Conservation (phyloP, 2,888 invertebrate genomes). For the Nudaria mundana region DNA sequence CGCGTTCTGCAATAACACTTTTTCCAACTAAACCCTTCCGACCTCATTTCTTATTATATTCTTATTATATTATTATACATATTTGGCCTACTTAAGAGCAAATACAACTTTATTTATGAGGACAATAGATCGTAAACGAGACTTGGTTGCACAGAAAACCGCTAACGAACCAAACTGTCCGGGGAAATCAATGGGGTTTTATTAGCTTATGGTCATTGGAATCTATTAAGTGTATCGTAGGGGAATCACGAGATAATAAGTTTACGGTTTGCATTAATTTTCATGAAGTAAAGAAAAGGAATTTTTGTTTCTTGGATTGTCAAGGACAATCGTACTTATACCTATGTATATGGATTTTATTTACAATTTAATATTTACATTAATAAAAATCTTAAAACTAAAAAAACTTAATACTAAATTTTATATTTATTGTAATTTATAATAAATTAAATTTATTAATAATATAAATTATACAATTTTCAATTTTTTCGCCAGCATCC, state of each 20-base stretch:
- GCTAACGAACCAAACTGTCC: constrained; percentile 59
- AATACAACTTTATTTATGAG: constrained; percentile 44
- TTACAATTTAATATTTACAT: too few relatives aligned
- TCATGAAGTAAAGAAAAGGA: neutral
- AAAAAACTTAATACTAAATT: too few relatives aligned
- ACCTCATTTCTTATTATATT: constrained; percentile 1
- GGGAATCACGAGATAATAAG: constrained; percentile 32
- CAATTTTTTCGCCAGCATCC: too few relatives aligned
- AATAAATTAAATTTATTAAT: too few relatives aligned
- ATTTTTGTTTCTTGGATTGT: too few relatives aligned
- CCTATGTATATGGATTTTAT: too few relatives aligned
- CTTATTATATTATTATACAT: too few relatives aligned
- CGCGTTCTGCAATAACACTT: neutral
- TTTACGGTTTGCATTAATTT: constrained; percentile 7
- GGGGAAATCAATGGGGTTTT: constrained; percentile 65
- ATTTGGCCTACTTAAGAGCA: constrained; percentile 29
- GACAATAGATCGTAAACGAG: constrained; percentile 46
- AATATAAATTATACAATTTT: too few relatives aligned
- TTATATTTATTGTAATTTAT: too few relatives aligned
- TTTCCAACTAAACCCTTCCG: constrained; percentile 2
- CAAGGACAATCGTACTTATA: too few relatives aligned
- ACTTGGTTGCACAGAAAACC: constrained; percentile 28
- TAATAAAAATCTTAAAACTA: too few relatives aligned
- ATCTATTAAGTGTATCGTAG: constrained; percentile 47
- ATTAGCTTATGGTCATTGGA: constrained; percentile 54